Percentiles rank a stretch among this genome's conserved stretches.
Conservation (phyloP, 1,140 invertebrate genomes). For the Drosophila pruinosa region DNA sequence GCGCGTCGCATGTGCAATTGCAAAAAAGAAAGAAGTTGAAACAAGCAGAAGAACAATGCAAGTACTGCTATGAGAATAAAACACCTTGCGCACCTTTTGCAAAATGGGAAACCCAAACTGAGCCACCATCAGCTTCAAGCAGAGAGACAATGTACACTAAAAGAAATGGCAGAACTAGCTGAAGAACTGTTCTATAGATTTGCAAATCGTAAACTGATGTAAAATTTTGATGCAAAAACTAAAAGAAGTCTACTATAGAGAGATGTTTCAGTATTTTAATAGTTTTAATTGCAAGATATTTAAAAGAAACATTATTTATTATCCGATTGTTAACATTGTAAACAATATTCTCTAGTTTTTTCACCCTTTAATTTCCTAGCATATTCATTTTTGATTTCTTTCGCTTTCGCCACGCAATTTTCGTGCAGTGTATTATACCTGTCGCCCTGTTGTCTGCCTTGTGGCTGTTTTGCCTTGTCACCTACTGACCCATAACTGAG, state of each 20-base stretch:
- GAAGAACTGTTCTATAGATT: neutral
- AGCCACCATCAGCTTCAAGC: constrained; percentile 16
- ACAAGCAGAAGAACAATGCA: neutral
- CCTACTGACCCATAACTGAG: constrained; percentile 58
- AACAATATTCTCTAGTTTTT: neutral
- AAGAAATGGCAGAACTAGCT: neutral
- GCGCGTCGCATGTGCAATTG: constrained; percentile 68
- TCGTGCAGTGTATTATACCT: constrained; percentile 47
- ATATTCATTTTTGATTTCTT: too few relatives aligned
- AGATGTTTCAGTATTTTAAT: too few relatives aligned
- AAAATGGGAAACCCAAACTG: constrained; percentile 1
- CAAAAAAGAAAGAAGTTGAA: constrained; percentile 41
- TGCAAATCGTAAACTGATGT: too few relatives aligned
- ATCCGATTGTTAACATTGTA: neutral
- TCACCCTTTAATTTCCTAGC: neutral
- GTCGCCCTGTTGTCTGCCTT: constrained; percentile 64
- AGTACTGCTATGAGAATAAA: constrained; percentile 15
- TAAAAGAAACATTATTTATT: too few relatives aligned
- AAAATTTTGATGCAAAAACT: too few relatives aligned
- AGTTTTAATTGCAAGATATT: neutral
- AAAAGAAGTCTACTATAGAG: too few relatives aligned
- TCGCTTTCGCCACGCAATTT: too few relatives aligned
- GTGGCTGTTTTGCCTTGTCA: constrained; percentile 26
- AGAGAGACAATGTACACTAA: neutral
- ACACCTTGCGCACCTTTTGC: constrained; percentile 46